Base-by-base conservation (phyloP, 1,140 invertebrate species). In the Drosophila parvula region DNA sequence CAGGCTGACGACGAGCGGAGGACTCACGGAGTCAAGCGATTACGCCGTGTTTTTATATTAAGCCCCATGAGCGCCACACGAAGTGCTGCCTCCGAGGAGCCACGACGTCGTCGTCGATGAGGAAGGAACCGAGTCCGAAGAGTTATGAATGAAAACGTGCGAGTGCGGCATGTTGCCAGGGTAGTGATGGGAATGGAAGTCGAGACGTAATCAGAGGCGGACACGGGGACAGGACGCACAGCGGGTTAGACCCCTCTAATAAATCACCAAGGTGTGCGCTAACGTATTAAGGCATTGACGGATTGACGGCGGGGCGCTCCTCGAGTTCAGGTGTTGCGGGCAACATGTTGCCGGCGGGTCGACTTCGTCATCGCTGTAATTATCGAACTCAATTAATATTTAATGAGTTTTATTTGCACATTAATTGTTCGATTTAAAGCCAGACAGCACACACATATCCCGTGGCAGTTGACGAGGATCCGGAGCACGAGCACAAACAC, bases 1-100 rank as follows among this genome's bases (percentile, higher is more conserved):
- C 90, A 91, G 90, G 90, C 90, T 91, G 90, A 91, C 90, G 74
- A 84, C 83, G 85, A 79, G 71, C 73, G 69, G 80, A 88, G 78
- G 81, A 91, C 90, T 91, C 90, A 88, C 90, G 82, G 75, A 67
- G 70, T 41, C 64, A 62, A 78, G 50, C 65, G 65, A 59, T 64
- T 59, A 56, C 60, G 62, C 64, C 85, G 76, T 81, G 86, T 90
- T 91, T 91, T 91, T 91, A 91, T 91, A 91, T 88, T 82, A 65
- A 69, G 44, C 65, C 61, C 65, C 64, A 53, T 79, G 69, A 78
- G 69, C 47, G 36, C 22, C 38, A 40, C 63, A 62, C 81, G 77
- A 81, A 86, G 70, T 34, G 22, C 27, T 56, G n/a, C 36, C 22
- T 27, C 43, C 74, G 41, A 70, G 47, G 51, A 44, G 65, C 4